These are phyloP conservation scores for Colostygia pectinataria DNA, from an alignment of 2,888 invertebrate genomes.

Conservation along the genomic window DNA sequence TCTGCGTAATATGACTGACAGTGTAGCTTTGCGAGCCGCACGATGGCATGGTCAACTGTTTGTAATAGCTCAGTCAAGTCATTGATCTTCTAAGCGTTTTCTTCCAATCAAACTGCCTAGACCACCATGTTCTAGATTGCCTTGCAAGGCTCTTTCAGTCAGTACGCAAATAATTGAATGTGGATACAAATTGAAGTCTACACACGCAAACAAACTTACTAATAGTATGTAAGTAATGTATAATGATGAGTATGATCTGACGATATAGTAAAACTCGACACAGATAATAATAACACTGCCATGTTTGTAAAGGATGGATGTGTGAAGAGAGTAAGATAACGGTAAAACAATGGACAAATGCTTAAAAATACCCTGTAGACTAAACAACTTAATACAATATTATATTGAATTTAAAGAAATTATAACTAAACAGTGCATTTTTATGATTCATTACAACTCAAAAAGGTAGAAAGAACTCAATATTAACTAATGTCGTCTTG, in stretches of 20 bases:
- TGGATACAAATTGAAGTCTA: conserved; percentile 48
- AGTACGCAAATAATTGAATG: conserved; percentile 36
- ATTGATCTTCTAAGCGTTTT: no score
- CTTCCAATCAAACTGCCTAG: no score
- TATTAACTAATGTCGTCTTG: conserved; percentile 25
- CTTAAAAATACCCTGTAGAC: conserved; percentile 62
- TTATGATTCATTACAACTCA: conserved; percentile 21
- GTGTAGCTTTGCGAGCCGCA: neutral
- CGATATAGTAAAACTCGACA: conserved; percentile 36
- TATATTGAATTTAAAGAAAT: conserved; percentile 21
- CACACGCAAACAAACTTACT: conserved; percentile 38
- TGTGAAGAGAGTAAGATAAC: conserved; percentile 29
- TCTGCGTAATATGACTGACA: conserved; percentile 2
- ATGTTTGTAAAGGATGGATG: conserved; percentile 29
- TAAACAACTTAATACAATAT: conserved; percentile 42
- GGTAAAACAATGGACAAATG: conserved; percentile 43
- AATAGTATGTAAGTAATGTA: conserved; percentile 21
- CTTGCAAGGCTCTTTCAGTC: neutral
- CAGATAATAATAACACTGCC: conserved; percentile 32
- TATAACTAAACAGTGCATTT: conserved; percentile 27
- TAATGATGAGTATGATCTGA: conserved; percentile 13
- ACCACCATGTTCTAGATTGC: neutral
- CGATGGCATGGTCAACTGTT: no score
- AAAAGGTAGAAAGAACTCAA: conserved; percentile 17
- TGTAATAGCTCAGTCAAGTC: no score